Evolutionary conservation across 2,888 invertebrate genomes (phyloP).

Genomic region (Mythimna vitellina): DNA sequence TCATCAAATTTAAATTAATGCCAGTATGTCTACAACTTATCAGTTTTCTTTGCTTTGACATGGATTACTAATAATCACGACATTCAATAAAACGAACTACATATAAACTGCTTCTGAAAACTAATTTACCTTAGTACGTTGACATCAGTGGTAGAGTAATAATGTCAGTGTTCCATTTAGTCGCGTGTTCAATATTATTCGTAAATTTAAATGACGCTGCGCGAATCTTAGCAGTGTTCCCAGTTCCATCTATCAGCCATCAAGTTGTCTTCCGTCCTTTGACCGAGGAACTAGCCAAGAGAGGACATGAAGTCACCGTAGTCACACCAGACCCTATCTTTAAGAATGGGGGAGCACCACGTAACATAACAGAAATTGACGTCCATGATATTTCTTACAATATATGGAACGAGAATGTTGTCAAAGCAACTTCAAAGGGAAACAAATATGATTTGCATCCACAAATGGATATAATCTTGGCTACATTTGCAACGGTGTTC

Average conservation of each 20-base stretch:
- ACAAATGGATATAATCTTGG: conserved; percentile 29
- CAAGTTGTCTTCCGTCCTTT: conserved; percentile 82
- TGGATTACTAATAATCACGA: neutral
- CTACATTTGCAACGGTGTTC: conserved; percentile 45
- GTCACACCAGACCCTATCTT: conserved; percentile 82
- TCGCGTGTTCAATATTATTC: conserved; percentile 30
- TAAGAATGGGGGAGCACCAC: conserved; percentile 66
- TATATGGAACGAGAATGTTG: conserved; percentile 55
- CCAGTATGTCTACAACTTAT: no score
- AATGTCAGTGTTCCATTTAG: conserved; percentile 33
- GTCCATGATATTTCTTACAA: conserved; percentile 73
- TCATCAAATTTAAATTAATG: no score
- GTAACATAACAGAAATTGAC: conserved; percentile 83
- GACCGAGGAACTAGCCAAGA: conserved; percentile 77
- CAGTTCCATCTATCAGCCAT: conserved; percentile 84
- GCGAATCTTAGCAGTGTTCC: conserved; percentile 71
- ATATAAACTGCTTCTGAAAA: conserved; percentile 16
- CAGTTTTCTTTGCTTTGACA: neutral
- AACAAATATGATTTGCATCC: conserved; percentile 25
- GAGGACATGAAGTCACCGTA: conserved; percentile 84
- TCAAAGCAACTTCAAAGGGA: conserved; percentile 41
- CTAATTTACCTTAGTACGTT: conserved; percentile 12
- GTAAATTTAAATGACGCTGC: conserved; percentile 55
- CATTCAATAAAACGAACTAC: neutral
- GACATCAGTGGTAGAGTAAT: neutral